Evolutionary conservation across 1,140 invertebrate genomes (phyloP).

Genomic region (Musca domestica): DNA sequence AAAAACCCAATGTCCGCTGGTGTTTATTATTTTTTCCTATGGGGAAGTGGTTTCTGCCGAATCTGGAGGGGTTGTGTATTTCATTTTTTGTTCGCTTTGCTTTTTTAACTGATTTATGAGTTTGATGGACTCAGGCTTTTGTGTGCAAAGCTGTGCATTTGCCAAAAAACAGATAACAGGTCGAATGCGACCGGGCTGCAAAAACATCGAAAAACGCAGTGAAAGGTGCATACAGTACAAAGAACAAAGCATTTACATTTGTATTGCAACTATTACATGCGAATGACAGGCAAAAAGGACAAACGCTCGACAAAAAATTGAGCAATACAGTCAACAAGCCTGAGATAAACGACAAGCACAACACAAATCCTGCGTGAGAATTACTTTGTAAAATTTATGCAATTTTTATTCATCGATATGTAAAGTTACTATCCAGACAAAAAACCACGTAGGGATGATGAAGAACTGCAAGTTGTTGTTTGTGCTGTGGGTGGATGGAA

Average conservation of each 20-base stretch:
- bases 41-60: slow-evolving; percentile 21
- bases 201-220: background rate
- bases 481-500: background rate
- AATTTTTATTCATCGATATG: slow-evolving; percentile 51
- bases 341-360: background rate
- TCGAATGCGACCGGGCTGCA: background rate
- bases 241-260: slow-evolving; percentile 13
- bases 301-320: background rate
- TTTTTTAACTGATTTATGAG: slow-evolving; percentile 48
- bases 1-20: slow-evolving; percentile 41
- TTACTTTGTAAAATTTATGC: slow-evolving; percentile 47
- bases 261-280: background rate
- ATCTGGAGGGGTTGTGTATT: background rate
- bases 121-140: slow-evolving; percentile 40
- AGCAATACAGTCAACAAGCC: background rate
- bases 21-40: slow-evolving; percentile 13
- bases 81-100: background rate
- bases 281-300: background rate
- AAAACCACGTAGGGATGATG: slow-evolving; percentile 22
- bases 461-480: slow-evolving; percentile 9
- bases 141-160: slow-evolving; percentile 4
- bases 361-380: slow-evolving; percentile 13
- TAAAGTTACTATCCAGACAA: slow-evolving; percentile 33
- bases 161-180: slow-evolving; percentile 1
- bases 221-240: slow-evolving; percentile 2